Evolutionary conservation across 2,888 invertebrate genomes (phyloP), one percentile per base, ranked within the genome.

Genomic region (Mystacides longicornis): DNA sequence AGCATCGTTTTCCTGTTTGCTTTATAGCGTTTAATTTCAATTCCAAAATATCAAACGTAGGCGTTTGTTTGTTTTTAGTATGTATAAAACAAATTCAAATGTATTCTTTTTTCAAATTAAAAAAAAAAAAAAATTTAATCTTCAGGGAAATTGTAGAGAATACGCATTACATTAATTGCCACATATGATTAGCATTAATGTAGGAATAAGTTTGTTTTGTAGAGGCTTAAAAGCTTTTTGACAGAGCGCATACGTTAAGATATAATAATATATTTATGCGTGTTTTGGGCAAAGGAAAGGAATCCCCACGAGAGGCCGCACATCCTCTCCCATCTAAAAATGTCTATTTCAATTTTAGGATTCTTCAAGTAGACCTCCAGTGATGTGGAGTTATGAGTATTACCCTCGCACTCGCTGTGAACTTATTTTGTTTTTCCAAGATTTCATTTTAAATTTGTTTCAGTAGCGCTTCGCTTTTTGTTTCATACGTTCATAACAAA

Each of bases 271-370:
- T 37, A 37, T 37, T 37, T 37, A 37, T 37, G 16, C 16, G 37
- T n/a, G n/a, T n/a, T n/a, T 37, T 37, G 37, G 37, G 37, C 37
- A 16, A 37, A 37, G 37, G 37, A 37, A 14, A 37, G 14, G 14
- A n/a, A 37, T 37, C 3, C 37, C 37, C 37, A 3, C 16, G 37
- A 14, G 37, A 3, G 14, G 7, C 37, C 37, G 37, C 37, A 37
- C 14, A 37, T 14, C 7, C 37, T 37, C 16, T 37, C 16, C 37
- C 37, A 37, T 37, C n/a, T 37, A 16, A 37, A 37, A 37, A 37
- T 37, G 37, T 37, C 37, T 37, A 37, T 37, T 37, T 37, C 37
- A 37, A 37, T 37, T 37, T 37, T 14, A n/a, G 37, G 37, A 37
- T 37, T 37, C 37, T 14, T 37, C 16, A 37, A 14, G 37, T 37